Percentiles rank a stretch among this genome's conserved stretches.
Evolutionary conservation across 2,797 vertebrate species (phyloP).

Genomic region (Allobates femoralis): DNA sequence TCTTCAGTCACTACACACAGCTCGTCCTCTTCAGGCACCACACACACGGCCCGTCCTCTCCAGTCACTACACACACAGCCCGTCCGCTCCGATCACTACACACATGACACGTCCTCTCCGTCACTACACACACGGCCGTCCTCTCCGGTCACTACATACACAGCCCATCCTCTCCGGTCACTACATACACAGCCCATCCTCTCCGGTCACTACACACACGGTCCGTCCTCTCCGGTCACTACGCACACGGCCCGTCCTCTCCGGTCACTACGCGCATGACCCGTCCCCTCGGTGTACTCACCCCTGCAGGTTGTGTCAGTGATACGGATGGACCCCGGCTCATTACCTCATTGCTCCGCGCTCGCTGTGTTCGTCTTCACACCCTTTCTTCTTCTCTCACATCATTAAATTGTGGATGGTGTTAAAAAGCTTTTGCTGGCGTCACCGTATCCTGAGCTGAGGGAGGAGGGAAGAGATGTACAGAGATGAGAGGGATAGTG

Average conservation of each 20-base stretch:
- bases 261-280: no score
- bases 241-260: background rate
- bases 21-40: background rate
- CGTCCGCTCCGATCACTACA: no score
- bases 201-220: no score
- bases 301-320: slow-evolving; percentile 1
- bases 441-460: slow-evolving; percentile 39
- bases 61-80: no score
- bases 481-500: background rate
- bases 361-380: background rate
- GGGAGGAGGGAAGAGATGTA: background rate
- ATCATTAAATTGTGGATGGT: slow-evolving; percentile 49
- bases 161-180: background rate
- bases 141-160: background rate
- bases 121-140: background rate
- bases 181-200: no score
- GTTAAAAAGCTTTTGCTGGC: slow-evolving; percentile 47
- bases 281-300: slow-evolving; percentile 9
- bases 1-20: no score
- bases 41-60: background rate
- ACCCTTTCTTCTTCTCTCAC: slow-evolving; percentile 32
- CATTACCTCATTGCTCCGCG: background rate
- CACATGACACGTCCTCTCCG: background rate
- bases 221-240: slow-evolving; percentile 1
- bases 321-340: background rate